phyloP scores from a whole-genome alignment of 1,140 invertebrate species.

The Drosophila sucinea region DNA sequence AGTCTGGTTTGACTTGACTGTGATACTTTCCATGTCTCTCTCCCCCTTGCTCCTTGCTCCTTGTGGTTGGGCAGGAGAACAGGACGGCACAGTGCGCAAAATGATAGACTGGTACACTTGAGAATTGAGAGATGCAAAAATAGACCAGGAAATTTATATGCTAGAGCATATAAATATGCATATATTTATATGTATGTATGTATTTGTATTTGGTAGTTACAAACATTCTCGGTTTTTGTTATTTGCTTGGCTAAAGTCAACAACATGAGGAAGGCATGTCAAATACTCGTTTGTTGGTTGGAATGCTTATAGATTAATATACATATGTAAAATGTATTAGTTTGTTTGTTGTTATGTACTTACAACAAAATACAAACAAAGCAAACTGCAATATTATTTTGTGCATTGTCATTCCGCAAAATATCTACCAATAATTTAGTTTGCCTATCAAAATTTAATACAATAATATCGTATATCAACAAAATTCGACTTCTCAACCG shows the following conservation, averaged over 20 bases:
- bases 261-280: conserved; percentile 57
- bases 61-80: background rate
- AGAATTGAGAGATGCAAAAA: conserved; percentile 33
- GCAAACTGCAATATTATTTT: conserved; percentile 21
- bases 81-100: conserved; percentile 18
- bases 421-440: conserved; percentile 53
- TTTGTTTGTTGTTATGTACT: background rate
- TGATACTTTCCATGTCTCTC: background rate
- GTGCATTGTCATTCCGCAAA: conserved; percentile 39
- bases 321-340: conserved; percentile 6
- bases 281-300: conserved; percentile 17
- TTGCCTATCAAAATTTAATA: conserved; percentile 51
- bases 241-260: conserved; percentile 51
- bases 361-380: conserved; percentile 17
- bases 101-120: conserved; percentile 28
- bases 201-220: background rate
- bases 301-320: conserved; percentile 32
- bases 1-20: conserved; percentile 39
- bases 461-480: conserved; percentile 45
- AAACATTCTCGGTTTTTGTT: conserved; percentile 39
- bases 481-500: conserved; percentile 16
- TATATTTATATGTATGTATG: conserved; percentile 12
- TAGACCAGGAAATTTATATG: conserved; percentile 27
- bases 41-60: conserved; percentile 2
- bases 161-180: background rate